Conservation (phyloP, 2,888 invertebrate genomes). For the Epistrophe grossulariae region DNA sequence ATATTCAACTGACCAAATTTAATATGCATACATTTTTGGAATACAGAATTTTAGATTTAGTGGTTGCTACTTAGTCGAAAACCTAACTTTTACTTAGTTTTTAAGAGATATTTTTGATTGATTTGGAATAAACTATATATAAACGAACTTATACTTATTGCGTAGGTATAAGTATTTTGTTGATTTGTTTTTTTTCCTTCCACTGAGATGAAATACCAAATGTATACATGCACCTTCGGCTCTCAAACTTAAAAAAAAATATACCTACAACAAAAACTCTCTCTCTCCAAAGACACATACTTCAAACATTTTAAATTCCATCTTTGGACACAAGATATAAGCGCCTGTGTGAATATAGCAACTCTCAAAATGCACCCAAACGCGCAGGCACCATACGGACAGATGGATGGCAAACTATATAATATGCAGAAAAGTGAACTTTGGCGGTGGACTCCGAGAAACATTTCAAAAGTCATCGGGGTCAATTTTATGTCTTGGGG, state of each 20-base stretch:
- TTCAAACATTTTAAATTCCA: constrained; percentile 70
- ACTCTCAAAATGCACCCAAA: constrained; percentile 39
- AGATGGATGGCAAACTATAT: constrained; percentile 72
- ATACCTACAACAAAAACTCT: not conserved
- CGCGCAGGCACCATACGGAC: constrained; percentile 56
- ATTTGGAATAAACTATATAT: too few species aligned
- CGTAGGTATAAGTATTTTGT: not conserved
- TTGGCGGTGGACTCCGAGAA: constrained; percentile 73
- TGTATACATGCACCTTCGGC: not conserved
- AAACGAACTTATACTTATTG: too few species aligned
- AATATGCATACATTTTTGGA: too few species aligned
- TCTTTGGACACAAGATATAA: constrained; percentile 60
- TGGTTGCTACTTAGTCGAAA: too few species aligned
- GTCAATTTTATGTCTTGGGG: constrained; percentile 75
- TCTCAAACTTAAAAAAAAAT: not conserved
- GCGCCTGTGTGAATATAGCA: constrained; percentile 63
- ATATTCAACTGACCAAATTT: too few species aligned
- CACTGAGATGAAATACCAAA: not conserved
- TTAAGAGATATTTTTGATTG: too few species aligned
- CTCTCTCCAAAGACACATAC: constrained; percentile 43
- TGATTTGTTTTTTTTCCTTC: not conserved
- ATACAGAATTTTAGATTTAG: too few species aligned
- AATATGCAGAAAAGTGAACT: constrained; percentile 68
- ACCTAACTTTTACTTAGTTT: too few species aligned
- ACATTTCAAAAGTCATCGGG: constrained; percentile 76